phyloP scores from a whole-genome alignment of 2,797 vertebrate species.

The Prionace glauca region DNA sequence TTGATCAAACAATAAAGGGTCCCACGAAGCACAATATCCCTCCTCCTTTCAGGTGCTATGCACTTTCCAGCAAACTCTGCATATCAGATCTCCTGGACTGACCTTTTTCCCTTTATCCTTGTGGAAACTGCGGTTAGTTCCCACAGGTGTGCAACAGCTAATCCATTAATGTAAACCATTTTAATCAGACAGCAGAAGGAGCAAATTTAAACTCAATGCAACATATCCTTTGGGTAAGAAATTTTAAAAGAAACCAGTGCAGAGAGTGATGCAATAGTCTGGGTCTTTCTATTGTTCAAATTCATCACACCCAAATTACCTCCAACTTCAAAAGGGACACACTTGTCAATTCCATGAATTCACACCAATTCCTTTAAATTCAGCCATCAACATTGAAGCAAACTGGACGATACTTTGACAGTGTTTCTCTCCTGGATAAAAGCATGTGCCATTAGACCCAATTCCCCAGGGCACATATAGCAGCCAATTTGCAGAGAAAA shows the following conservation, averaged over 20 bases:
- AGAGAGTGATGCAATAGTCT: neutral
- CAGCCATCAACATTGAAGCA: neutral
- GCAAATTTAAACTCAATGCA: neutral
- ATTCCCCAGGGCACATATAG: neutral
- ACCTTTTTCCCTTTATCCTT: neutral
- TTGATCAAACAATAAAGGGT: neutral
- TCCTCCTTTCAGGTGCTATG: neutral
- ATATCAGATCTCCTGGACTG: neutral
- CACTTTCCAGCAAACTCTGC: neutral
- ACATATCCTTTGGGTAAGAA: neutral
- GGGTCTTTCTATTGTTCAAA: neutral
- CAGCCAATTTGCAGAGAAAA: constrained; percentile 5
- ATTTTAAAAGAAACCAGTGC: neutral
- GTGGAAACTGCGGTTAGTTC: neutral
- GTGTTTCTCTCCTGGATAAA: neutral
- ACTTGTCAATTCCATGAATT: neutral
- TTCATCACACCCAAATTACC: neutral
- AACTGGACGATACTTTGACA: neutral
- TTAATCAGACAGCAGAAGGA: neutral
- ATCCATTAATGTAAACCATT: neutral
- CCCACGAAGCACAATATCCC: too few relatives aligned
- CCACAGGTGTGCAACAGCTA: neutral
- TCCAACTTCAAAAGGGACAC: neutral
- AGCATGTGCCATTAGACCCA: neutral
- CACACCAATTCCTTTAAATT: neutral